phyloP scores from a whole-genome alignment of 2,888 invertebrate genomes.

The Thecophora atra region DNA sequence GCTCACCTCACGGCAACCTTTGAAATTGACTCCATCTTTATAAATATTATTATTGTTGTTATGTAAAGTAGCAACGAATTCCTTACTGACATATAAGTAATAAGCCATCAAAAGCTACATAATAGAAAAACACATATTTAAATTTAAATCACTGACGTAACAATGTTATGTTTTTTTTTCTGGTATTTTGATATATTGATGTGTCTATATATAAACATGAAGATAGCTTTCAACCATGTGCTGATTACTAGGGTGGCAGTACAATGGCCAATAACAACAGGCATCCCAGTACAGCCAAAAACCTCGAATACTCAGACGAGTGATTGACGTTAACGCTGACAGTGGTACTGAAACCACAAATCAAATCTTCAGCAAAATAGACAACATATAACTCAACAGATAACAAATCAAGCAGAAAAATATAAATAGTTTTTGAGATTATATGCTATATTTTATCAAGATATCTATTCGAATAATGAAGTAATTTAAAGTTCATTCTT shows the following conservation, averaged over 20 bases:
- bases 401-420: constrained; percentile 1
- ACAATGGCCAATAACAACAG: neutral
- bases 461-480: too few relatives aligned
- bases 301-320: neutral
- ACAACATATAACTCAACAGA: neutral
- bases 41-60: too few relatives aligned
- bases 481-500: too few relatives aligned
- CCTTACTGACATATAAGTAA: too few relatives aligned
- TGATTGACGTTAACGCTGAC: neutral
- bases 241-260: neutral
- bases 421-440: neutral
- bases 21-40: too few relatives aligned
- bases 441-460: too few relatives aligned
- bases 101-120: neutral
- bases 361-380: neutral
- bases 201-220: too few relatives aligned
- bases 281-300: neutral
- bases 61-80: too few relatives aligned
- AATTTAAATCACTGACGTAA: neutral
- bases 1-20: too few relatives aligned
- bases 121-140: neutral
- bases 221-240: too few relatives aligned
- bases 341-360: neutral
- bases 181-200: neutral
- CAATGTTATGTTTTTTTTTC: neutral